Evolutionary conservation across 2,888 invertebrate genomes (phyloP), one percentile per base, ranked within the genome.

Genomic region (Ptychoptera albimana): DNA sequence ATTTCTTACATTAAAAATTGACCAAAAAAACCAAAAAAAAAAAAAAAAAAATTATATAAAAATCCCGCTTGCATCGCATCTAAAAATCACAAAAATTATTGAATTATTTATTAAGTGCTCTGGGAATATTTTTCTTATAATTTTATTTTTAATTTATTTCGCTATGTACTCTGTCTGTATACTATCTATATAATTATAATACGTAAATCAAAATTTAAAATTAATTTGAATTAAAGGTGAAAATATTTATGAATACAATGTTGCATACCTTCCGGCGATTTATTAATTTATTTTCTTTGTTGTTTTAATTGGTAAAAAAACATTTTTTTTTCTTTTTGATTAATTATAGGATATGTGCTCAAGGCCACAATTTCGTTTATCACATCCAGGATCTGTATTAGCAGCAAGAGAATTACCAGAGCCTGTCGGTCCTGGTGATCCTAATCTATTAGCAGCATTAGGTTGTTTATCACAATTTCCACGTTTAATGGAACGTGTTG

Each of bases 381-480:
- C 52, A 30, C 46, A 50, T 11, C 37, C 46, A 11, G 52, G 52
- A 6, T 48, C 46, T 9, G 44, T 48, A 16, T 47, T 53, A 46
- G 50, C 51, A 43, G 46, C 53, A 10, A 39, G 51, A 43, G 53
- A 53, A 48, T 44, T 53, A 39, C 53, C 53, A 13, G 53, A 53
- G 48, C 50, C 52, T 2, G 46, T 49, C 39, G 51, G 66, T 12
- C 51, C 51, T 1, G 53, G 75, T 9, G 75, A 76, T 54, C 69
- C 71, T 45, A 74, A 72, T 68, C 62, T 80, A 49, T 61, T 78
- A 52, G 73, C 74, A 10, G 79, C 79, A 14, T 71, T 77, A 2
- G 75, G 77, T 13, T 78, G 79, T 46, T 65, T 81, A 50, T 74
- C 77, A 42, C 67, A 73, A 45, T 76, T 79, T 39, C 81, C 80